A percentile compares a stretch with the other conserved stretches of the same genome.
These are phyloP conservation scores for Agriopis marginaria DNA, from an alignment of 2,888 invertebrate species.

Conservation along the genomic window DNA sequence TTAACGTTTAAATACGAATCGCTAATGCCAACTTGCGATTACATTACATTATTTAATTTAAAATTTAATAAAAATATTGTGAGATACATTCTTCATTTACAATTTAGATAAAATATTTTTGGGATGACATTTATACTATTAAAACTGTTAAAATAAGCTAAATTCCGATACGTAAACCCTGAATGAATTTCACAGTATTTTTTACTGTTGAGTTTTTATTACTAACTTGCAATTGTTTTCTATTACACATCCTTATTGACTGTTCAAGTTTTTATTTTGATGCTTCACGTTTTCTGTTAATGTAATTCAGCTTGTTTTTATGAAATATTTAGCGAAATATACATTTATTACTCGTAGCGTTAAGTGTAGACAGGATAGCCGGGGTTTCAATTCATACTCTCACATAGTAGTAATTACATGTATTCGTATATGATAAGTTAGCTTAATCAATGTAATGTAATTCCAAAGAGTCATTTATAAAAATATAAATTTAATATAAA, in stretches of 20 bases:
- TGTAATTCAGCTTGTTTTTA: constrained; percentile 72
- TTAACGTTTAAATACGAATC: constrained; percentile 44
- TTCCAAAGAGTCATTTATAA: constrained; percentile 55
- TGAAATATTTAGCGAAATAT: constrained; percentile 81
- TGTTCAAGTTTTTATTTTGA: constrained; percentile 72
- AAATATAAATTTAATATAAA: constrained; percentile 39
- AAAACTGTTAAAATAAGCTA: constrained; percentile 24
- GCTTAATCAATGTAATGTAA: constrained; percentile 84
- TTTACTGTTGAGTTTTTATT: constrained; percentile 80
- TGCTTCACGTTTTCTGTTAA: constrained; percentile 77
- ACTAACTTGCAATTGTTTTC: constrained; percentile 81
- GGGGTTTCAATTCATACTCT: constrained; percentile 83
- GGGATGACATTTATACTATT: constrained; percentile 31
- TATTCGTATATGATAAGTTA: constrained; percentile 77
- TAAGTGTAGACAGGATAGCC: constrained; percentile 85
- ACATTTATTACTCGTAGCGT: constrained; percentile 77
- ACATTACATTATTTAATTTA: constrained; percentile 84
- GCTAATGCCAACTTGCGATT: constrained; percentile 69
- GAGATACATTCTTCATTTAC: constrained; percentile 42
- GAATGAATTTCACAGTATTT: constrained; percentile 45
- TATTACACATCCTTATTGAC: constrained; percentile 82
- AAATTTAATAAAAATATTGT: constrained; percentile 52
- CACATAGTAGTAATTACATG: constrained; percentile 73
- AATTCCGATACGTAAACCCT: constrained; percentile 20
- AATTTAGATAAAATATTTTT: constrained; percentile 36